A percentile compares a stretch with the other conserved stretches of the same genome.
These are phyloP conservation scores for Rhopalosiphum nymphaeae DNA, from an alignment of 2,888 invertebrate genomes.

Conservation along the genomic window DNA sequence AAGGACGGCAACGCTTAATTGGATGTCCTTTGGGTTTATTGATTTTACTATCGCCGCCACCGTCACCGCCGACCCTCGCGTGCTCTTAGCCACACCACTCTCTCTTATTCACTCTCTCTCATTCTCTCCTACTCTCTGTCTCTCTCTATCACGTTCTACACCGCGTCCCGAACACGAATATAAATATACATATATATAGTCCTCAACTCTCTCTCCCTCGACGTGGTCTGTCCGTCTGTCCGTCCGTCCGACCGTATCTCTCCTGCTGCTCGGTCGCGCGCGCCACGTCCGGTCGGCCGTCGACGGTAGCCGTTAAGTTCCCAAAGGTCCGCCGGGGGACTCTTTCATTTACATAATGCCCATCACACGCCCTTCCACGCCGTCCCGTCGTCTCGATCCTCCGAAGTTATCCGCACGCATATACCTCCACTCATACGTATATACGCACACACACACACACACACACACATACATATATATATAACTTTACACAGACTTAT, in stretches of 20 bases:
- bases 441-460: background rate
- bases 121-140: background rate
- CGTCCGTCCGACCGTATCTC: conserved; percentile 26
- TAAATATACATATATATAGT: conserved; percentile 25
- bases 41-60: conserved; percentile 61
- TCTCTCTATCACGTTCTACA: background rate
- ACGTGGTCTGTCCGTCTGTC: background rate
- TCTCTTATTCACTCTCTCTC: background rate
- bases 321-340: conserved; percentile 63
- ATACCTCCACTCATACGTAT: background rate
- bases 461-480: background rate
- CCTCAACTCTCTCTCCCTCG: background rate
- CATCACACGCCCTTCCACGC: conserved; percentile 55
- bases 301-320: conserved; percentile 62
- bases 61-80: background rate
- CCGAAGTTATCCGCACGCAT: conserved; percentile 12
- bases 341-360: conserved; percentile 67
- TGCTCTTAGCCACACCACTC: background rate
- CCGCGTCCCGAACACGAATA: background rate
- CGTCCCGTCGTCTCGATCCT: conserved; percentile 30
- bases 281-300: conserved; percentile 58
- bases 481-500: conserved; percentile 4
- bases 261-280: conserved; percentile 19
- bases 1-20: conserved; percentile 65
- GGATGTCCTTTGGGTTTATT: conserved; percentile 65